Evolutionary conservation across 2,888 invertebrate species (phyloP).

Genomic region (Marronus borbonicus): DNA sequence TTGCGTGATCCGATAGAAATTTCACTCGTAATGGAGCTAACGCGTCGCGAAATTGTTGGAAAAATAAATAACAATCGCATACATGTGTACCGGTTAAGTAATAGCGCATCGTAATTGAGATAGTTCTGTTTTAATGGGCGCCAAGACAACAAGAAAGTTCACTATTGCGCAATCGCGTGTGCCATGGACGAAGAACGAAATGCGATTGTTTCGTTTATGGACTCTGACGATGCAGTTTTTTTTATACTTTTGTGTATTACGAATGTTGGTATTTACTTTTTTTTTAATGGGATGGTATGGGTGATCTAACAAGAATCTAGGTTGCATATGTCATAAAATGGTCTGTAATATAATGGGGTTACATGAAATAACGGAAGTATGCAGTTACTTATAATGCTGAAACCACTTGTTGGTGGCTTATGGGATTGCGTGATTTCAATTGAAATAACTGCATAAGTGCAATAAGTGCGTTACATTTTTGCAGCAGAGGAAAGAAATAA

Average conservation of each 20-base stretch:
- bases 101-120: slow-evolving; percentile 32
- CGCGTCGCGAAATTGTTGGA: slow-evolving; percentile 33
- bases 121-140: slow-evolving; percentile 34
- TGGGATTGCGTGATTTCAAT: no score
- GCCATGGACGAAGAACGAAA: neutral
- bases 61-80: slow-evolving; percentile 39
- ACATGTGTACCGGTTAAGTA: slow-evolving; percentile 31
- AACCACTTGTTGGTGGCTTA: no score
- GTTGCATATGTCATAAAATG: neutral
- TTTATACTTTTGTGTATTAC: neutral
- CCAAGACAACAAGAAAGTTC: slow-evolving; percentile 37
- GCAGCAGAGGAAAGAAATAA: no score
- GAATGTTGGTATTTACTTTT: neutral
- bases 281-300: neutral
- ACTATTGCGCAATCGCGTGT: slow-evolving; percentile 32
- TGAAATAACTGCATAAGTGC: no score
- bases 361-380: neutral
- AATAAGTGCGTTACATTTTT: no score
- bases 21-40: slow-evolving; percentile 32
- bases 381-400: neutral
- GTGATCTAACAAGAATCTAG: neutral
- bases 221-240: neutral
- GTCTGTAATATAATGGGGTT: neutral
- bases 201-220: slow-evolving; percentile 15
- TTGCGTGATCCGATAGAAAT: slow-evolving; percentile 36